Conservation (phyloP, 2,797 vertebrate species). For the Enteromius unitaeniatus region DNA sequence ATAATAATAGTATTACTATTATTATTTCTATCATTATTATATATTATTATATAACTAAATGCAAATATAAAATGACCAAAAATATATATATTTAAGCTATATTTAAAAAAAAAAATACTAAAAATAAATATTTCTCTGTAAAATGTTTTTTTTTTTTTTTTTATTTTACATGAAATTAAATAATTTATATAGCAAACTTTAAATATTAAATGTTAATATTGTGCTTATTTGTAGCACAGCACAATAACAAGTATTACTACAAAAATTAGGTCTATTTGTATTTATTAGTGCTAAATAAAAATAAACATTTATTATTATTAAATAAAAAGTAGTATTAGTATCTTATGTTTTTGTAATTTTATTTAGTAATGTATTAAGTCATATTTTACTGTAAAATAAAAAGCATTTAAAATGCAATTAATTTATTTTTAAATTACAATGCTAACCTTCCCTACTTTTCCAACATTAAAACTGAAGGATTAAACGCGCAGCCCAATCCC, state of each 20-base stretch:
- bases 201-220: background rate
- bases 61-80: too few relatives aligned
- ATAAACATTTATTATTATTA: background rate
- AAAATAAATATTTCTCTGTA: background rate
- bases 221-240: background rate
- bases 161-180: background rate
- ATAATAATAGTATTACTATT: too few relatives aligned
- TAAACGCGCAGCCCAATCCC: background rate
- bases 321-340: background rate
- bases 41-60: too few relatives aligned
- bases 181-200: background rate
- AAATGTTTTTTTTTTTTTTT: background rate
- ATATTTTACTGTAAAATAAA: background rate
- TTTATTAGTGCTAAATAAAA: background rate
- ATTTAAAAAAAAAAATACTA: too few relatives aligned
- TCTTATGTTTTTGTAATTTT: too few relatives aligned
- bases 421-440: background rate
- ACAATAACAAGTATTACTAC: background rate
- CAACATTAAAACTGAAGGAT: background rate
- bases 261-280: background rate
- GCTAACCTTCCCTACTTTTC: background rate
- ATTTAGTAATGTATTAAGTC: background rate
- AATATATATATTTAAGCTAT: too few relatives aligned
- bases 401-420: background rate
- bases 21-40: too few relatives aligned